Base-by-base conservation (phyloP, 2,113 vertebrate species). In the Baryphthengus martii region DNA sequence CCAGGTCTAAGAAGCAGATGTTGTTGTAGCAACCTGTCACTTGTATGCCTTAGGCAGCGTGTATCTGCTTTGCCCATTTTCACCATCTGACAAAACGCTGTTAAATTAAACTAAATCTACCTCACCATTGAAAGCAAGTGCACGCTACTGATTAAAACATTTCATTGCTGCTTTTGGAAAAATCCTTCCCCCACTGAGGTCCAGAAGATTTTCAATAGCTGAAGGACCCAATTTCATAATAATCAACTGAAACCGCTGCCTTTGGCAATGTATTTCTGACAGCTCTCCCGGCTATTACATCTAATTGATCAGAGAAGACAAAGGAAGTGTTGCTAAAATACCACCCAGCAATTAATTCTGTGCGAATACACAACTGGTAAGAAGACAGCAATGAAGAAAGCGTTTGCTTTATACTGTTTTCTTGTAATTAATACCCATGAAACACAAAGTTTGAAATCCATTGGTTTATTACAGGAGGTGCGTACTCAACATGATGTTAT, bases 341-440 rank as follows among this genome's bases (percentile, higher is more conserved):
- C 6, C 35, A 6, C 10, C 31, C 53, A n/a, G 7, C 24, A 58
- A 61, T 67, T 42, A 13, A 50, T 53, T 89, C 50, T 24, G 9
- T 28, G 24, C 0, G 1, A 85, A 85, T 5, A 33, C 1, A 1
- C 10, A 47, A 12, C 1, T 47, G n/a, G 2, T 8, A 47, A 59
- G 47, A 73, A 71, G 35, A 33, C 10, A 63, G 71, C 6, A 74
- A 58, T 1, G 21, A 77, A 50, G 17, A 58, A 61, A 72, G 5
- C 6, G 25, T 58, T 58, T 14, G 35, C 7, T 21, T 68, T 23
- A 40, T 10, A 12, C 29, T 28, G 3, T 26, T 31, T 78, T 68
- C 31, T 40, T 65, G 29, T 39, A 59, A 47, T 15, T 47, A 65
- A 68, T 17, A 19, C 8, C 35, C 4, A 75, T 3, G 7, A 29